These are phyloP conservation scores for Apamea crenata DNA, from an alignment of 2,888 invertebrate genomes.

Conservation along the genomic window DNA sequence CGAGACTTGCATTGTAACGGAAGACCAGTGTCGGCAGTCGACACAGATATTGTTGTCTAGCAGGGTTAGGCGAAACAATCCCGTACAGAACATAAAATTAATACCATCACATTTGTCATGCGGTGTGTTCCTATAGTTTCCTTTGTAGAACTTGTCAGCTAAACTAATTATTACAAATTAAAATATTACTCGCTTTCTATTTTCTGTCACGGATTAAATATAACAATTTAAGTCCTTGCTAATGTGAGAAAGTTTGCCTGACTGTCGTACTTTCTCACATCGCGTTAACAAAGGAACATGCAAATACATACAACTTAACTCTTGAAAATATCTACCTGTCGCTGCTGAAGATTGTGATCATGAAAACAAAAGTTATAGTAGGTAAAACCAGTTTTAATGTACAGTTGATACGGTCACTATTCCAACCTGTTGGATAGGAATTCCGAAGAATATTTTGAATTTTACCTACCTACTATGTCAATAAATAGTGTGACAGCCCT, in stretches of 20 bases:
- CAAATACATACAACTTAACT: slow-evolving; percentile 10
- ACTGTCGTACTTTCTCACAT: slow-evolving; percentile 28
- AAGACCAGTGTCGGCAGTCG: slow-evolving; percentile 54
- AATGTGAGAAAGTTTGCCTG: slow-evolving; percentile 40
- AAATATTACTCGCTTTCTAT: slow-evolving; percentile 49
- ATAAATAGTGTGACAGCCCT: slow-evolving; percentile 53
- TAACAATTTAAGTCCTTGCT: slow-evolving; percentile 24
- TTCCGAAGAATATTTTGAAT: neutral
- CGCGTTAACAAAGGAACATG: slow-evolving; percentile 32
- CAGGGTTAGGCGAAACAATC: slow-evolving; percentile 57
- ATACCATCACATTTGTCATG: slow-evolving; percentile 20
- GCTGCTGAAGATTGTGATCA: neutral
- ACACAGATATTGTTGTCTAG: slow-evolving; percentile 59
- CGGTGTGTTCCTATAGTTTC: neutral
- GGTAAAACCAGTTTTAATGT: slow-evolving; percentile 19
- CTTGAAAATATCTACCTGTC: neutral
- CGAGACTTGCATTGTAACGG: slow-evolving; percentile 66
- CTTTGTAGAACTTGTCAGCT: slow-evolving; percentile 11
- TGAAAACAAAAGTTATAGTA: slow-evolving; percentile 11
- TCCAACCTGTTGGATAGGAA: neutral
- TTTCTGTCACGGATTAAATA: slow-evolving; percentile 33
- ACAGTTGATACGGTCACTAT: neutral
- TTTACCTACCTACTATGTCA: neutral
- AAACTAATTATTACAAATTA: slow-evolving; percentile 42
- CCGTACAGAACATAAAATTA: neutral